A percentile compares a stretch with the other conserved stretches of the same genome.
Evolutionary conservation across 2,113 vertebrate genomes (phyloP).

Genomic region (Triplophysa rosa): DNA sequence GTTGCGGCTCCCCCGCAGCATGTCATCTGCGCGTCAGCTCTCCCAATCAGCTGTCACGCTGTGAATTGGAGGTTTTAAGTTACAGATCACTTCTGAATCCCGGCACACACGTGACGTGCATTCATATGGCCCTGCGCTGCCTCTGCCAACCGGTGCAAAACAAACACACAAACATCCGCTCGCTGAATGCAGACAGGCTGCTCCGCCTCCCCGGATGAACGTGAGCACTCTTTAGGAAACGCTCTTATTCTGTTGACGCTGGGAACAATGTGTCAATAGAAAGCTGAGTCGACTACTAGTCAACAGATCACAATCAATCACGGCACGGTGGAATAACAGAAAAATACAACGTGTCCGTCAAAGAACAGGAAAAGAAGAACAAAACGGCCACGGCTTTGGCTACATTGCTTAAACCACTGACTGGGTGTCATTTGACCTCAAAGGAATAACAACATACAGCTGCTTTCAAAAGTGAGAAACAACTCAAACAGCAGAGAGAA

Average conservation of each 20-base stretch:
- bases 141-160: slow-evolving; percentile 55
- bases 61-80: slow-evolving; percentile 66
- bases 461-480: not conserved
- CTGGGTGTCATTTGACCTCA: not conserved
- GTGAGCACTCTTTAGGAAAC: not conserved
- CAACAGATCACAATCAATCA: slow-evolving; percentile 39
- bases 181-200: slow-evolving; percentile 3
- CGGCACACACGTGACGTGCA: slow-evolving; percentile 65
- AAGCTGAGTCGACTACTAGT: slow-evolving; percentile 23
- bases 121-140: slow-evolving; percentile 63
- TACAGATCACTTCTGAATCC: slow-evolving; percentile 64
- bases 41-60: slow-evolving; percentile 62
- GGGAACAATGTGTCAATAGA: slow-evolving; percentile 19
- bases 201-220: not conserved
- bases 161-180: slow-evolving; percentile 64
- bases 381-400: slow-evolving; percentile 8
- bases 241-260: not conserved
- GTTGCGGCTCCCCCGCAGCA: slow-evolving; percentile 27
- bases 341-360: not conserved
- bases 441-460: not conserved
- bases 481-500: not conserved
- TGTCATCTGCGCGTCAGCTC: slow-evolving; percentile 57
- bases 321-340: not conserved
- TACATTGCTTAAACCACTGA: slow-evolving; percentile 4
- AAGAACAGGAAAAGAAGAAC: slow-evolving; percentile 16